Percentiles rank a stretch among this genome's conserved stretches.
Evolutionary conservation across 2,888 invertebrate species (phyloP).

Genomic region (Stenurella melanura): DNA sequence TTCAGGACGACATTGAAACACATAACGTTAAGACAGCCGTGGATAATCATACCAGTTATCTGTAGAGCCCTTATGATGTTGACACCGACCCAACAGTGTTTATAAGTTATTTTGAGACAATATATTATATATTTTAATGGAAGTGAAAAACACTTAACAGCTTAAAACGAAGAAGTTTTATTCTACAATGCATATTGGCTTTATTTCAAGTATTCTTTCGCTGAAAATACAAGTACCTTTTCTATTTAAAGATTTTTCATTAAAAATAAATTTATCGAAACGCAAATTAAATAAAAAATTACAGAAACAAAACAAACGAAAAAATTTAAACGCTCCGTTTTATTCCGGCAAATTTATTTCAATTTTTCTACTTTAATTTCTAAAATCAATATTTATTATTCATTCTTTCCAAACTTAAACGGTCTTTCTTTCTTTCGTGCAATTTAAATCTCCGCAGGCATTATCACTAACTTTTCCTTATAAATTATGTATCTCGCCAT

Average conservation of each 20-base stretch:
- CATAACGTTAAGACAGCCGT: no score
- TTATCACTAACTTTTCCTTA: constrained; percentile 6
- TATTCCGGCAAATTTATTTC: not conserved
- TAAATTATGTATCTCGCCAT: not conserved
- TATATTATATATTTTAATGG: no score
- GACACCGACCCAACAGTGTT: no score
- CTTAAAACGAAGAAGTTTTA: no score
- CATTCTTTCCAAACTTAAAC: not conserved
- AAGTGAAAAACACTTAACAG: no score
- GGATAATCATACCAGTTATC: no score
- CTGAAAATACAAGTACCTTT: not conserved
- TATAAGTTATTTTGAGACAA: no score
- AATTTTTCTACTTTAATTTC: not conserved
- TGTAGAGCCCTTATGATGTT: no score
- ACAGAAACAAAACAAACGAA: not conserved
- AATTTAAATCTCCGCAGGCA: not conserved
- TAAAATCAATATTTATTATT: constrained; percentile 4
- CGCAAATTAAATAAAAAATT: not conserved
- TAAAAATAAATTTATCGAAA: not conserved
- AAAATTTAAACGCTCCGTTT: not conserved
- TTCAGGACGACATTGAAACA: no score
- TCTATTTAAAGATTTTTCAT: not conserved
- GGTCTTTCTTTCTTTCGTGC: not conserved
- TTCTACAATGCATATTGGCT: no score
- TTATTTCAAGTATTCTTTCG: no score